Base-by-base conservation (phyloP, 2,888 invertebrate species). In the Drosophila koepferae region DNA sequence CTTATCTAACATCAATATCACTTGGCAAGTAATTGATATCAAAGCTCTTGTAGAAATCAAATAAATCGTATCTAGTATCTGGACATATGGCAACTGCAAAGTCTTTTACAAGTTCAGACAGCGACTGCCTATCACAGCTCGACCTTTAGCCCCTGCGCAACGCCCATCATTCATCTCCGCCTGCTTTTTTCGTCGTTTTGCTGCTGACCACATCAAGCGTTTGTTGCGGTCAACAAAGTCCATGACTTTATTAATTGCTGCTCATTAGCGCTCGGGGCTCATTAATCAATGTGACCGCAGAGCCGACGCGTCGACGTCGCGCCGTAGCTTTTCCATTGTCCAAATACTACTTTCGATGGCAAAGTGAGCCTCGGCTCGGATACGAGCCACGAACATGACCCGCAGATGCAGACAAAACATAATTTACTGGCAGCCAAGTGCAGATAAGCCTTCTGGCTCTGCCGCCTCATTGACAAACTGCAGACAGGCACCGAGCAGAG, bases 161-260 rank as follows among this genome's bases (percentile, higher is more conserved):
- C 18, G 14, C 41, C 64, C 54, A 46, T 34, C 58, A 7, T 16
- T 51, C 53, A 34, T 12, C 64, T 60, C 28, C 43, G 34, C 51
- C 51, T 51, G 18, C 53, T 7, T 18, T 46, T 46, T 48, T 58
- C 9, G 34, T n/a, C 65, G 53, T 61, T 77, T 63, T 63, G 43
- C 59, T 46, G 61, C 51, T 49, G 61, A 67, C 79, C 79, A 68
- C 74, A 74, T 61, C 40, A 60, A 58, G 76, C 65, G 62, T 53
- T 72, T 76, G 69, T 73, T 77, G 85, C 60, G 90, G 89, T 81
- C 89, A 89, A 79, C 80, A 83, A 71, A 86, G 86, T 86, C 87
- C 89, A 86, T 86, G 86, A 86, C 88, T 90, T 89, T 89, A 89
- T 89, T 89, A 89, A 89, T 89, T 91, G 90, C 84, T 80, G 84